Evolutionary conservation across 2,797 vertebrate species (phyloP).

Genomic region (Scleropages formosus): DNA sequence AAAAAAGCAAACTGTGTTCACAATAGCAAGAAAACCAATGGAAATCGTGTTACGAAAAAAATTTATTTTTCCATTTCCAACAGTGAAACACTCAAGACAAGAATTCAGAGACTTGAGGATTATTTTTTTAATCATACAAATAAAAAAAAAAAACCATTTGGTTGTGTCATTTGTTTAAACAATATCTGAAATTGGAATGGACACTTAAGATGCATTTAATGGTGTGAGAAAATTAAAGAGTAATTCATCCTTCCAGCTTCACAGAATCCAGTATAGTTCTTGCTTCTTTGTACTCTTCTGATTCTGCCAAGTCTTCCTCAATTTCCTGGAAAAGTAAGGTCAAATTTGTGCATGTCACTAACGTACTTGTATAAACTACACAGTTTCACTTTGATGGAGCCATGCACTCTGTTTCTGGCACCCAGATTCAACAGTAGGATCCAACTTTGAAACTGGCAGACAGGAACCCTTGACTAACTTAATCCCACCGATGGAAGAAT

Average conservation of each 20-base stretch:
- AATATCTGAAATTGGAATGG: constrained; percentile 69
- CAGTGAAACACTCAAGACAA: constrained; percentile 40
- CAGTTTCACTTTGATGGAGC: no score
- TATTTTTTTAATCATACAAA: constrained; percentile 46
- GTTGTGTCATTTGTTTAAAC: constrained; percentile 49
- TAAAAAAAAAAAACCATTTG: constrained; percentile 48
- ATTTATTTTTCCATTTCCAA: constrained; percentile 45
- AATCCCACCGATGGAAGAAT: no score
- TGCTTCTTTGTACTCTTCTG: constrained; percentile 87
- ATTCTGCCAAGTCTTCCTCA: constrained; percentile 84
- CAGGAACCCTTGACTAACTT: no score
- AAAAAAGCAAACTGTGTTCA: not conserved
- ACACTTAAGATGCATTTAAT: constrained; percentile 65
- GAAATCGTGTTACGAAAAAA: constrained; percentile 30
- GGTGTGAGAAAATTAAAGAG: constrained; percentile 49
- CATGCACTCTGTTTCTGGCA: no score
- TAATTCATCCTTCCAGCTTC: constrained; percentile 84
- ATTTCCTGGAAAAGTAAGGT: constrained; percentile 75
- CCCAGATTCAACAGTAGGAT: no score
- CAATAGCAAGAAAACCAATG: not conserved
- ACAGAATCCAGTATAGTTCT: constrained; percentile 81
- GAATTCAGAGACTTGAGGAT: not conserved
- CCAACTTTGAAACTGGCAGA: no score
- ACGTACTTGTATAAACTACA: no score
- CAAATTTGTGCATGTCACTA: no score